Evolutionary conservation across 1,140 invertebrate genomes (phyloP).

Genomic region (Drosophila setifemur): DNA sequence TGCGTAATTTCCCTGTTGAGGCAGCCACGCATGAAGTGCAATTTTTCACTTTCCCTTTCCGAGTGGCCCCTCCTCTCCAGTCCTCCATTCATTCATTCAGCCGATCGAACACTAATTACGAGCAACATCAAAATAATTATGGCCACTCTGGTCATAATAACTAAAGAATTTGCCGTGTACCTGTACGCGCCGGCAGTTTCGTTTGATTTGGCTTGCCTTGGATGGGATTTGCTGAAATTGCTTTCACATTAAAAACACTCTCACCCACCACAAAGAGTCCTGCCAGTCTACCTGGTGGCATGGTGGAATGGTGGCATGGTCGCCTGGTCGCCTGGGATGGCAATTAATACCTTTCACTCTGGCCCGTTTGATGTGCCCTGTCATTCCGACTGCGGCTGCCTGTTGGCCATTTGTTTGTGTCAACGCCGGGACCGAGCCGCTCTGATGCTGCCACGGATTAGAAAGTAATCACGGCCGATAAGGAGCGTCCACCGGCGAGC

Average conservation of each 20-base stretch:
- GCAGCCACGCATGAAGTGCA: constrained; percentile 71
- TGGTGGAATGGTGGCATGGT: too few species aligned
- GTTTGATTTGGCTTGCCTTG: constrained; percentile 47
- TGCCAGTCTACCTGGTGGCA: constrained; percentile 63
- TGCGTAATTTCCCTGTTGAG: constrained; percentile 70
- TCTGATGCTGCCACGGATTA: constrained; percentile 74
- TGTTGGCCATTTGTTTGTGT: constrained; percentile 74
- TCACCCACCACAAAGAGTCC: constrained; percentile 33
- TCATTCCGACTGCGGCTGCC: constrained; percentile 52
- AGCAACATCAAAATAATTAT: constrained; percentile 81
- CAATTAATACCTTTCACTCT: constrained; percentile 80
- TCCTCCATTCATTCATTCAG: constrained; percentile 20
- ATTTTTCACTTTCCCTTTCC: constrained; percentile 78
- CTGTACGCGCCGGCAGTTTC: constrained; percentile 24
- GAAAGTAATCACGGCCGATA: constrained; percentile 80
- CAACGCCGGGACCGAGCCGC: constrained; percentile 61
- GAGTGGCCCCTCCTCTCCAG: too few species aligned
- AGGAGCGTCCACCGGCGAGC: constrained; percentile 56
- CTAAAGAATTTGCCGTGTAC: constrained; percentile 62
- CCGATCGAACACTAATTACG: constrained; percentile 77
- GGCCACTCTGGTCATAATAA: constrained; percentile 72
- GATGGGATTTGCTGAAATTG: constrained; percentile 70
- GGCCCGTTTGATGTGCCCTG: constrained; percentile 68
- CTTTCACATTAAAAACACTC: constrained; percentile 81
- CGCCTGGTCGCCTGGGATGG: constrained; percentile 34